Base-by-base conservation (phyloP, 2,888 invertebrate genomes). In the Apantesis nais region DNA sequence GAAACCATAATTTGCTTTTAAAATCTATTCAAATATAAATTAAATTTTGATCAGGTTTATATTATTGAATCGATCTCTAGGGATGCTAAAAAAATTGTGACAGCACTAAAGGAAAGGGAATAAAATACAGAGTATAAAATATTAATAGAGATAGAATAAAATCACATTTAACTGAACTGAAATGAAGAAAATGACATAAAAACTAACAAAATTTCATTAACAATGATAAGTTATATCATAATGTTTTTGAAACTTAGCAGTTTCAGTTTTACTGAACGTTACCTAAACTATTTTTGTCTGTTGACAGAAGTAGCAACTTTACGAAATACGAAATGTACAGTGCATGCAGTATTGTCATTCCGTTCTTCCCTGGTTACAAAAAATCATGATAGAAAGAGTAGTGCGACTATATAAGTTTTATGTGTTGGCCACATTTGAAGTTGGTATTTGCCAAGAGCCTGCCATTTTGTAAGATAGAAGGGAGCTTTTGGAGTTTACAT, bases 381-480 rank as follows among this genome's bases (percentile, higher is more conserved):
- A 62, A 12, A 8, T 0, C 1, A 71, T 52, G 76, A 74, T 72
- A 84, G 85, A 90, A 83, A 83, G 88, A 84, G 85, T 83, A 70
- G 80, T 77, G 75, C 72, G 74, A 81, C 77, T 66, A 78, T 81
- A 78, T 83, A 77, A 70, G 83, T 85, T 89, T 84, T 78, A 83
- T 83, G 87, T 84, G 91, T 93, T 94, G 93, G 92, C 85, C 84
- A 81, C 84, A 84, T 86, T 90, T 87, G 85, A 87, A 89, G 89
- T 91, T 93, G 90, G 92, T 92, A 93, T 93, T 93, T 93, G 93
- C 92, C 90, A 90, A 91, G 92, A 91, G 90, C 93, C 95, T 95
- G 95, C 95, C 95, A 95, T 95, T 95, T 95, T 95, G 95, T 95
- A 91, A 93, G 92, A 94, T 92, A 93, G 92, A 95, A 94, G 93